A percentile compares a stretch with the other conserved stretches of the same genome.
phyloP scores from a whole-genome alignment of 2,113 vertebrate genomes.

The Pteruthius melanotis region DNA sequence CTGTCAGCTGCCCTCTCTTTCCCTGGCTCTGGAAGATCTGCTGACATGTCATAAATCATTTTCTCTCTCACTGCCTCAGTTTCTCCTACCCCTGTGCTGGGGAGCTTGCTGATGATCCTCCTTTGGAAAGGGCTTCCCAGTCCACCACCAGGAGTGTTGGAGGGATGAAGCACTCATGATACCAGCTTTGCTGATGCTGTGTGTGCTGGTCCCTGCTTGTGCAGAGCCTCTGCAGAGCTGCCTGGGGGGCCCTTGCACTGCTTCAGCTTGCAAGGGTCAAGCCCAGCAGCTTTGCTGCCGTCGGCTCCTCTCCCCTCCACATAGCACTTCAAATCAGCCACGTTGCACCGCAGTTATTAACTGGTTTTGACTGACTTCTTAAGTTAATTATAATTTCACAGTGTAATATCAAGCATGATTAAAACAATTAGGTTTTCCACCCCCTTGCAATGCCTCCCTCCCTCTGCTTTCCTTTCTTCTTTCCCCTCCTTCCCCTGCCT shows the following conservation, averaged over 20 bases:
- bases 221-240: neutral
- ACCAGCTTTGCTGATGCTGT: neutral
- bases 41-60: neutral
- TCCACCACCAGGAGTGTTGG: neutral
- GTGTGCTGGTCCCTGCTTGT: neutral
- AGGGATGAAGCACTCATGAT: fast-evolving
- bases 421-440: slow-evolving; percentile 56
- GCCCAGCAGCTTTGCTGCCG: neutral
- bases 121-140: neutral
- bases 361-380: slow-evolving; percentile 62
- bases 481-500: neutral
- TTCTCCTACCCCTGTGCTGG: neutral
- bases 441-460: neutral
- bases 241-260: neutral
- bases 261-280: neutral
- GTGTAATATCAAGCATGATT: slow-evolving; percentile 64
- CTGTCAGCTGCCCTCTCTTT: neutral
- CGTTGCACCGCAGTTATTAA: slow-evolving; percentile 35
- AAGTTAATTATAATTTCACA: slow-evolving; percentile 66
- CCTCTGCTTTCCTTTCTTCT: neutral
- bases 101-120: neutral
- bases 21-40: neutral
- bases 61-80: neutral
- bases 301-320: neutral
- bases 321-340: slow-evolving; percentile 11